Evolutionary conservation across 1,140 invertebrate species (phyloP), one percentile per base, ranked within the genome.

Genomic region (Heliconius melpomene): DNA sequence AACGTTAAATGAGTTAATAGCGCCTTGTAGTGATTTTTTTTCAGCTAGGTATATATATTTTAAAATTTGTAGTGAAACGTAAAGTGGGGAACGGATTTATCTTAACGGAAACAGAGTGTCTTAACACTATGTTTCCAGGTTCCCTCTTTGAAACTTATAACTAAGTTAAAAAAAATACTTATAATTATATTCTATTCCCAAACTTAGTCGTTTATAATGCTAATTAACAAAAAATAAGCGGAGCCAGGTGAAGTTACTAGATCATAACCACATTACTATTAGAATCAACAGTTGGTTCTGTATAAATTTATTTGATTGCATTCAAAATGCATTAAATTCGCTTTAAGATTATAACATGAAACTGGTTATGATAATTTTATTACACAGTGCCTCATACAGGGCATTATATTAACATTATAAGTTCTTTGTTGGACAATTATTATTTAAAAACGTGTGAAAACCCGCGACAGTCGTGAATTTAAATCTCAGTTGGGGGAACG

Each of bases 281-380:
- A 38, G 71, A 72, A 23, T 32, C 71, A 40, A 38, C 71, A 40
- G 29, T 72, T 40, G 36, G 32, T 38, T 6, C 32, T 20, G 18
- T 38, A 38, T 72, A 72, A 72, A 72, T 72, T 72, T 72, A 72
- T 72, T 72, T 72, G 66, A 50, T 32, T 29, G 40, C 76, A 72
- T 72, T 77, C 66, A 72, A 77, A 72, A 72, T 36, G 66, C 60
- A 77, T 52, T 71, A 72, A 77, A 54, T 72, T 46, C 76, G 76
- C 66, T 77, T 77, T 77, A 32, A 77, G 66, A 77, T 54, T 46
- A 38, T 72, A 52, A 36, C 66, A 72, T 26, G 76, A 16, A 40
- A 46, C 76, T 36, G 70, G 76, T 77, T 77, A 77, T 77, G 76
- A 77, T 77, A 77, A 77, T 77, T 77, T 77, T 77, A 77, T 77